A percentile compares a stretch with the other conserved stretches of the same genome.
These are phyloP conservation scores for Octodonta nipae DNA, from an alignment of 2,888 invertebrate genomes.

Conservation along the genomic window DNA sequence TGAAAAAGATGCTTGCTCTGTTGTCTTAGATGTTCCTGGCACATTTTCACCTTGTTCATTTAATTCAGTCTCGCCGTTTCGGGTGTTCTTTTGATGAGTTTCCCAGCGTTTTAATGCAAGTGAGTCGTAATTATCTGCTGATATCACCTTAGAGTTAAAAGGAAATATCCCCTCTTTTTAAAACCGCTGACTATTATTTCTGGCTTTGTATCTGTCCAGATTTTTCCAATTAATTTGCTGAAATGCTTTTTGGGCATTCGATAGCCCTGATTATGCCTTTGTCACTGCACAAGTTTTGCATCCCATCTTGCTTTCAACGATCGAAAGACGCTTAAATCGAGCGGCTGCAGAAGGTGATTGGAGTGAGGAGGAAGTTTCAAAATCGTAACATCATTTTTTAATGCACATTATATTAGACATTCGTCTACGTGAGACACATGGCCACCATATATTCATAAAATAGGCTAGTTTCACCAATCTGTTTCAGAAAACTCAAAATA, in stretches of 20 bases:
- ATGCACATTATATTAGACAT: slow-evolving; percentile 5
- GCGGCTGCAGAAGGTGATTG: slow-evolving; percentile 19
- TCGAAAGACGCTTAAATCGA: slow-evolving; percentile 14
- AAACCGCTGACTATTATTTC: slow-evolving; percentile 7
- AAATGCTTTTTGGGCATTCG: no score
- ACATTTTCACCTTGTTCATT: no score
- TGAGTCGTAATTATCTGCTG: slow-evolving; percentile 7
- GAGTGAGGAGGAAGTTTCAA: slow-evolving; percentile 25
- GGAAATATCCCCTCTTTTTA: slow-evolving; percentile 9
- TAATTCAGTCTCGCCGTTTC: no score
- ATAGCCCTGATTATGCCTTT: slow-evolving; percentile 5
- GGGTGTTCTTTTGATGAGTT: no score
- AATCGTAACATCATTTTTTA: slow-evolving; percentile 3
- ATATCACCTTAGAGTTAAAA: slow-evolving; percentile 7
- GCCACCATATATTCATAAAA: slow-evolving; percentile 25
- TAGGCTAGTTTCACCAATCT: slow-evolving; percentile 19
- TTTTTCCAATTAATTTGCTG: no score
- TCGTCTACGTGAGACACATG: slow-evolving; percentile 20
- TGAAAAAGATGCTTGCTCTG: no score
- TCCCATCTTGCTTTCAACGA: slow-evolving; percentile 5
- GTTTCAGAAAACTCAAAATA: slow-evolving; percentile 21
- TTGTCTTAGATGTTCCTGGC: no score
- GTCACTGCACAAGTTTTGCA: slow-evolving; percentile 5
- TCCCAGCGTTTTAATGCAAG: slow-evolving; percentile 4
- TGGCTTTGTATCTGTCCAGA: no score